Percentiles rank a stretch among this genome's conserved stretches.
These are phyloP conservation scores for Eucidaris tribuloides DNA, from an alignment of 35 echinoderm and acorn worm genomes.

Conservation along the genomic window DNA sequence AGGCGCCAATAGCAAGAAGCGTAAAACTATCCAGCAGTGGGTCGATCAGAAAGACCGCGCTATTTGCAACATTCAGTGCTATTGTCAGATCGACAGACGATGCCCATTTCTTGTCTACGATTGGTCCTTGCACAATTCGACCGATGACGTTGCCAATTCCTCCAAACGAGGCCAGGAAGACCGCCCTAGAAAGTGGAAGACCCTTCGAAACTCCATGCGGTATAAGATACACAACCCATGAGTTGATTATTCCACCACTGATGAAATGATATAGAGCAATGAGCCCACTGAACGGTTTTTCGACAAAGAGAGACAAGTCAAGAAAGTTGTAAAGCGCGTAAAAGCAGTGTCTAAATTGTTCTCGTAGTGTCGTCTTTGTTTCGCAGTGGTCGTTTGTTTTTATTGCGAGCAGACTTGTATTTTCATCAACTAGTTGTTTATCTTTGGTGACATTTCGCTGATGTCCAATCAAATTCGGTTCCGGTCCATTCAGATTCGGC, in stretches of 20 bases:
- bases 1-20: background rate
- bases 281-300: background rate
- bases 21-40: background rate
- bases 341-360: background rate
- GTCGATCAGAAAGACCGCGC: background rate
- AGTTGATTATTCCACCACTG: constrained; percentile 2
- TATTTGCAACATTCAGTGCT: background rate
- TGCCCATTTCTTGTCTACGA: background rate
- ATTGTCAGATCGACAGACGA: background rate
- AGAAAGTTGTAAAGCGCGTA: background rate
- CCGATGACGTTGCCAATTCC: constrained; percentile 26
- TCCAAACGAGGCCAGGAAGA: constrained; percentile 13
- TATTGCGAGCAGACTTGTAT: too few species aligned
- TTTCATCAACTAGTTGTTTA: too few species aligned
- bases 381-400: too few species aligned
- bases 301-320: background rate
- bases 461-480: too few species aligned
- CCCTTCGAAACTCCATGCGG: constrained; percentile 32
- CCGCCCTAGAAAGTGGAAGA: background rate
- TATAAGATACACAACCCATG: constrained; percentile 36
- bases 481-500: too few species aligned
- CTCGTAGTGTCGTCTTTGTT: background rate
- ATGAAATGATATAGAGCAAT: background rate
- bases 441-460: too few species aligned
- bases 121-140: constrained; percentile 21